phyloP scores from a whole-genome alignment of 23 tunicate species.

The Trididemnum miniatum region DNA sequence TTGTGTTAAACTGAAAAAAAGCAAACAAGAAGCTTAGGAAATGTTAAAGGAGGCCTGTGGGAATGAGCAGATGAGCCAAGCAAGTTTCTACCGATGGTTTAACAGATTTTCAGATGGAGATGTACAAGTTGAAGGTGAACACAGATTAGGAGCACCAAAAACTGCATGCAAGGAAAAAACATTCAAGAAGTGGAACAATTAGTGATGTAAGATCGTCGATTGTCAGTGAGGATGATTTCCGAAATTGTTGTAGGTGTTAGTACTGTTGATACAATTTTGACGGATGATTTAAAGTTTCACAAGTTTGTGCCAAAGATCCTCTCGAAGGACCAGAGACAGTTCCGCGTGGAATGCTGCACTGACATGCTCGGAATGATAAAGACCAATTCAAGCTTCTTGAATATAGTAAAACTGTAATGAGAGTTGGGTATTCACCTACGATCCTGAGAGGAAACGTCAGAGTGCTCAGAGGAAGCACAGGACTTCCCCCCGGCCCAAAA shows the following conservation, averaged over 20 bases:
- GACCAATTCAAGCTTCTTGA: conserved; percentile 16
- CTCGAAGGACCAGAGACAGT: too few relatives aligned
- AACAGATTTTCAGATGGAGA: conserved; percentile 16
- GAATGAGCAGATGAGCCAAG: conserved; percentile 22
- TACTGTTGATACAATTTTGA: conserved; percentile 18
- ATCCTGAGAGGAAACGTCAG: conserved; percentile 21
- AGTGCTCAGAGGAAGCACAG: conserved; percentile 33
- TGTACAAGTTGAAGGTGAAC: conserved; percentile 10
- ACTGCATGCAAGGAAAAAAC: conserved; percentile 25
- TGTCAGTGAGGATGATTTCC: conserved; percentile 11
- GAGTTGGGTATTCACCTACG: conserved; percentile 31
- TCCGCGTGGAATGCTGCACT: too few relatives aligned
- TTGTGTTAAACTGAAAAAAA: conserved; percentile 18
- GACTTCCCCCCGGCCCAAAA: conserved; percentile 11
- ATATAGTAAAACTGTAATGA: neutral
- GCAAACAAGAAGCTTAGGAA: too few relatives aligned
- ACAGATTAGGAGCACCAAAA: conserved; percentile 10
- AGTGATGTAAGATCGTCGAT: conserved; percentile 16
- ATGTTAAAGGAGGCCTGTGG: neutral
- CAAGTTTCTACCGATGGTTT: conserved; percentile 20
- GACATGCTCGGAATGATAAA: conserved; percentile 14
- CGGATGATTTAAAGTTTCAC: conserved; percentile 13
- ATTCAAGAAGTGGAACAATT: conserved; percentile 13
- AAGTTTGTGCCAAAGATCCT: conserved; percentile 10
- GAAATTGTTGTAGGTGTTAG: conserved; percentile 16